Conservation (phyloP, 2,797 vertebrate species). For the Pangasius macronema region DNA sequence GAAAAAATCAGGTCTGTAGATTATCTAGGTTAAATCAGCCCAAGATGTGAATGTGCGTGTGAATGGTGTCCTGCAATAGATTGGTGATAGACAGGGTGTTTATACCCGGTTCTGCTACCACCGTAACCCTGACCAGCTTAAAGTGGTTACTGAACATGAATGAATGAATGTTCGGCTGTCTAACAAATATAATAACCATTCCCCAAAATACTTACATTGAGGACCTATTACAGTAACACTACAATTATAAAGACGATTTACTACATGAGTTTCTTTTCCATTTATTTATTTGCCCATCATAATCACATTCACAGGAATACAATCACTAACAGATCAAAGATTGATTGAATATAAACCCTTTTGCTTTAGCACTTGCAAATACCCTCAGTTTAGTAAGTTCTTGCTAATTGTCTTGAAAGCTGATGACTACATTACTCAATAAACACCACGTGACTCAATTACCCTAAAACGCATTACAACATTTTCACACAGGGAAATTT, state of each 20-base stretch:
- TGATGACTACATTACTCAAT: conserved; percentile 1
- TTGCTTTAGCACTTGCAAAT: background rate
- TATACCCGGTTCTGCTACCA: too few species aligned
- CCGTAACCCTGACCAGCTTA: background rate
- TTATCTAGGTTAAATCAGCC: background rate
- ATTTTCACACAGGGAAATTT: background rate
- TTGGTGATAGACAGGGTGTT: too few species aligned
- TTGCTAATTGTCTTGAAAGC: conserved; percentile 21
- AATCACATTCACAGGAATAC: background rate
- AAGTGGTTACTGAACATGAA: background rate
- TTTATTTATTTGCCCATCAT: background rate
- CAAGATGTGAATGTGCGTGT: background rate
- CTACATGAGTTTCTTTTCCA: background rate
- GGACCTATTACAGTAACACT: background rate
- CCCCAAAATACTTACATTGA: background rate
- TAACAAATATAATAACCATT: background rate
- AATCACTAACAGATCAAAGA: background rate
- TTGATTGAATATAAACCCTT: background rate
- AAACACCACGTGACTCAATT: background rate
- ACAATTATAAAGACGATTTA: background rate
- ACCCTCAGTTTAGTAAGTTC: background rate
- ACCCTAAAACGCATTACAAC: background rate
- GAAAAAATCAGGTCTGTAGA: background rate
- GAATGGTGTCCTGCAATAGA: background rate
- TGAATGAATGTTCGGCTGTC: background rate